Percentiles rank a stretch among this genome's conserved stretches.
Conservation (phyloP, 2,113 vertebrate genomes). For the Solea solea region DNA sequence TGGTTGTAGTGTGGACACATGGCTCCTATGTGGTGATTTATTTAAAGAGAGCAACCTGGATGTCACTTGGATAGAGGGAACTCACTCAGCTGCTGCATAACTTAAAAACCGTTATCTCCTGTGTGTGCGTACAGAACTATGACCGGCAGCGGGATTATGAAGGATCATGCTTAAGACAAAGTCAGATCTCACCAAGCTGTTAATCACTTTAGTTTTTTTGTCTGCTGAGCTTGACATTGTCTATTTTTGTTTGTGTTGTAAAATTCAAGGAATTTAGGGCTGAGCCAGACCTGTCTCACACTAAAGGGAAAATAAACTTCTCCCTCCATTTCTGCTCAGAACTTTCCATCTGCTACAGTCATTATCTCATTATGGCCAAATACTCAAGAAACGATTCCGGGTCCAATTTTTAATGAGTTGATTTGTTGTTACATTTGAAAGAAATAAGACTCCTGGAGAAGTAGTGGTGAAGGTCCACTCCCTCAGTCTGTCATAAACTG, state of each 20-base stretch:
- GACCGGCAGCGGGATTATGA: constrained; percentile 43
- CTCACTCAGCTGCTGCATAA: constrained; percentile 60
- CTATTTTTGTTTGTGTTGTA: constrained; percentile 63
- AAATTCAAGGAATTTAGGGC: constrained; percentile 70
- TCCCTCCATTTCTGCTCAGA: constrained; percentile 47
- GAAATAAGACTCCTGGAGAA: constrained; percentile 20
- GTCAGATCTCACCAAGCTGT: constrained; percentile 24
- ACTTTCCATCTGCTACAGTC: constrained; percentile 72
- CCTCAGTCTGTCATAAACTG: constrained; percentile 43
- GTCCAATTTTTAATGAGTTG: constrained; percentile 14
- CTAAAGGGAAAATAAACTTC: constrained; percentile 56
- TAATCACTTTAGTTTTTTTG: constrained; percentile 51
- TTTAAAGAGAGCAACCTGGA: constrained; percentile 74
- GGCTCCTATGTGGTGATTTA: constrained; percentile 66
- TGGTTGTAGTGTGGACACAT: constrained; percentile 35
- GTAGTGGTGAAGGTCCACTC: constrained; percentile 10
- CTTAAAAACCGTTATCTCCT: constrained; percentile 67
- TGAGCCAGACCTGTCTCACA: constrained; percentile 42
- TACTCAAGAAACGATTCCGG: constrained; percentile 4
- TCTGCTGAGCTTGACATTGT: constrained; percentile 41
- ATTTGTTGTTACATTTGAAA: constrained; percentile 35
- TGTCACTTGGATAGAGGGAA: constrained; percentile 70
- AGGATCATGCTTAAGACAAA: constrained; percentile 37
- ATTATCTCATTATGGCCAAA: constrained; percentile 53
- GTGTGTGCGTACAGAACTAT: constrained; percentile 19